Evolutionary conservation across 1,140 invertebrate genomes (phyloP).

Genomic region (Schlechtendalia chinensis): DNA sequence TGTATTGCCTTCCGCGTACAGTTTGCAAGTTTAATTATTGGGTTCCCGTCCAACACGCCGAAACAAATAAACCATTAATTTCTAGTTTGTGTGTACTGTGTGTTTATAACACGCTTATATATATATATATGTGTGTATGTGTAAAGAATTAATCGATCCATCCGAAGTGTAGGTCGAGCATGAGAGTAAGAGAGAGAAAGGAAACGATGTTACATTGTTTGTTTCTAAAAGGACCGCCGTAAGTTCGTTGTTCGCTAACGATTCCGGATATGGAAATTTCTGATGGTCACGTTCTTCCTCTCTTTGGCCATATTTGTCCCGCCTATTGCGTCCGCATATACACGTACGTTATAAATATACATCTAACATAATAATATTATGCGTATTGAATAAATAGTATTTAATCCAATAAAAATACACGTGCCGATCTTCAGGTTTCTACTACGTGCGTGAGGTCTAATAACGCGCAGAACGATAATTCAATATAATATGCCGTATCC

Average conservation of each 20-base stretch:
- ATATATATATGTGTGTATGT: no score
- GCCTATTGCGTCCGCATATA: no score
- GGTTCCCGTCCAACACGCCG: neutral
- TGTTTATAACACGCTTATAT: no score
- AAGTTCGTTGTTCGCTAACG: neutral
- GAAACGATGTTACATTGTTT: slow-evolving; percentile 4
- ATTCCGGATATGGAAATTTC: slow-evolving; percentile 2
- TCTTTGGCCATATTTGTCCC: no score
- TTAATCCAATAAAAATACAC: no score
- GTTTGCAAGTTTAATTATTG: slow-evolving; percentile 22
- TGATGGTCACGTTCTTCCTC: neutral
- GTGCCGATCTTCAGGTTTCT: no score
- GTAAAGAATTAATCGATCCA: slow-evolving; percentile 10
- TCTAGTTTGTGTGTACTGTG: neutral
- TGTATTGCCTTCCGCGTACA: slow-evolving; percentile 7
- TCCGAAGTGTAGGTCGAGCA: neutral
- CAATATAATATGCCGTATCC: no score
- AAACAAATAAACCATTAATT: slow-evolving; percentile 40
- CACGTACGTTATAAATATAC: no score
- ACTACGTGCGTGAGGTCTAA: no score
- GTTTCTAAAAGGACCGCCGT: slow-evolving; percentile 3
- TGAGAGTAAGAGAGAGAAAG: neutral
- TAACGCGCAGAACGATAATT: no score
- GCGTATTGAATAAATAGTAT: no score
- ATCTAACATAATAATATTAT: no score